Base-by-base conservation (phyloP, 2,113 vertebrate genomes). In the Dryoscopus gambensis region DNA sequence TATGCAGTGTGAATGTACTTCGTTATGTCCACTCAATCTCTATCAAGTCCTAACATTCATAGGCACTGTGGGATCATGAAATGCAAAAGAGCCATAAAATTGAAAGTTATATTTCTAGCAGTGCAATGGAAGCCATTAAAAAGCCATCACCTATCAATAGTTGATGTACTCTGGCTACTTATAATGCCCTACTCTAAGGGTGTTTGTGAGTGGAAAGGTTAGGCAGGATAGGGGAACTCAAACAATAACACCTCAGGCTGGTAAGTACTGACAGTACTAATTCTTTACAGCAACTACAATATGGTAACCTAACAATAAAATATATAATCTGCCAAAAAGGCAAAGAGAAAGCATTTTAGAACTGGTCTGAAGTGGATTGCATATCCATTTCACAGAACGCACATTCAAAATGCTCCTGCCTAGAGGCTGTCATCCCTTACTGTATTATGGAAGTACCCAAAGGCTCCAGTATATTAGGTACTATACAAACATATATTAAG, bases 61-160 rank as follows among this genome's bases (percentile, higher is more conserved):
- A 44, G 78, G 64, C 68, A 25, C 91, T 53, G 31, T 35, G 77
- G 84, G 78, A 90, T 46, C 89, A 74, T 60, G 59, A 94, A 90
- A 96, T 80, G 71, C 84, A 86, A 79, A 70, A 56, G 47, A 77
- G 82, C 11, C 59, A 86, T 89, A 86, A 84, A 95, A 95, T 13
- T 47, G 35, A 11, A 96, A 90, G 46, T 53, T 76, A 18, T 86
- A 86, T 52, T 83, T 83, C 84, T 35, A 77, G 46, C 35, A 67
- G 55, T 59, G 67, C 75, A 80, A 52, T 44, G n/a, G 62, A 95
- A 94, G 55, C 79, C 89, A 87, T 94, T 95, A 92, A 94, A 91
- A 95, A 89, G 35, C 60, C 69, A 84, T 88, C 88, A 88, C 33
- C 75, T 88, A 77, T 31, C 82, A 84, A 56, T 10, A 88, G 63